Evolutionary conservation across 2,888 invertebrate genomes (phyloP), one percentile per base, ranked within the genome.

Genomic region (Calephelis perditalis): DNA sequence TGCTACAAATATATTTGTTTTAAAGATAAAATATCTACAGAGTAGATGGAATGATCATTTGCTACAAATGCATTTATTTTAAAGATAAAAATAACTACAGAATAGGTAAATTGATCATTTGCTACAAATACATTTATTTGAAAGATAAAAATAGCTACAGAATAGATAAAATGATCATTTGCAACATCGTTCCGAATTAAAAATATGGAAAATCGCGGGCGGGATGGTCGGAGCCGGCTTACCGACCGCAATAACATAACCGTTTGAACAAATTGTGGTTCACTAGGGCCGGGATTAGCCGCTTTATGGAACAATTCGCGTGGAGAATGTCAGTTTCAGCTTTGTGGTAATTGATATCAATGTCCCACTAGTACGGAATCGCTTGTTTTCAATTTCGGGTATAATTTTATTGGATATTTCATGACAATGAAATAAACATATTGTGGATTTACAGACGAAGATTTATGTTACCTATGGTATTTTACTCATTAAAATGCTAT

Each of bases 181-280:
- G 52, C 35, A 35, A 52, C 52, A 52, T 52, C 52, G 52, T 52
- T 52, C 35, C 52, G 35, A 52, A 52, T 52, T 52, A 52, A 52
- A 52, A 52, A 52, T 52, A 52, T 52, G 52, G 52, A 52, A 84
- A 85, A 84, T 86, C 84, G 81, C 79, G 77, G 79, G 69, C 71
- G 73, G 71, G 74, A 74, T 75, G 75, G 76, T 76, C 71, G 69
- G 63, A 64, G 71, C 75, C 71, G 76, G 84, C 84, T 86, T 86
- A 81, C 81, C 72, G 78, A 79, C 86, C 84, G 86, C 86, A 86
- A 85, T 89, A 88, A 89, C 88, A 89, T 89, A 89, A 88, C 88
- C 86, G 84, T 89, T 89, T 82, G 79, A 81, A 86, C 87, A 87
- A 88, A 89, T 88, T 86, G 88, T 86, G 76, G 83, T 78, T 76